phyloP scores from a whole-genome alignment of 2,888 invertebrate genomes.

The Trachelus stipa region DNA sequence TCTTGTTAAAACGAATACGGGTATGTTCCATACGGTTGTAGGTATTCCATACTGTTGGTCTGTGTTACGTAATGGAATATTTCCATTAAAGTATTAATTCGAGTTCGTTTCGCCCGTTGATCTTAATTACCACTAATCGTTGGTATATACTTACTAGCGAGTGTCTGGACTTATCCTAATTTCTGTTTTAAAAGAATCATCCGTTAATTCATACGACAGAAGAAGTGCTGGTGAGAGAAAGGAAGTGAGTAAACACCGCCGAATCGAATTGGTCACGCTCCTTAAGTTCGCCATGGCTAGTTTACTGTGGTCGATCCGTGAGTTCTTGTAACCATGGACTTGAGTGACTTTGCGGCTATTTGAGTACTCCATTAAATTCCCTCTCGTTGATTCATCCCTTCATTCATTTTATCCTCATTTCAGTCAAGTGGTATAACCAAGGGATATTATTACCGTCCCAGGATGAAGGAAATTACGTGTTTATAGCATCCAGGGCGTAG shows the following conservation, averaged over 20 bases:
- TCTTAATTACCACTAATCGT: not conserved
- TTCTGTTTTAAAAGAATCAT: not conserved
- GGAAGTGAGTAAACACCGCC: constrained; percentile 3
- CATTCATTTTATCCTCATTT: not conserved
- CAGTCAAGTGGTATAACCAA: not conserved
- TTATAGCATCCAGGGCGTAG: not conserved
- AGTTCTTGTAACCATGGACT: constrained; percentile 32
- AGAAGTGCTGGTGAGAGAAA: constrained; percentile 7
- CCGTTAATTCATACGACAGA: not conserved
- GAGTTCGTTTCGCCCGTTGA: not conserved
- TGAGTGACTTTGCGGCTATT: not conserved
- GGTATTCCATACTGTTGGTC: not conserved
- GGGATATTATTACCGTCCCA: not conserved
- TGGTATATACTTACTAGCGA: not conserved
- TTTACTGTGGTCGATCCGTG: constrained; percentile 50
- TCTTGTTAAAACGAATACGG: not conserved
- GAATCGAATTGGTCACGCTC: constrained; percentile 54
- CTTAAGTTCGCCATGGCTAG: constrained; percentile 52
- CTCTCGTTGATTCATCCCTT: not conserved
- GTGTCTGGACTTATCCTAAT: not conserved
- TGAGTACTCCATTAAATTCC: not conserved
- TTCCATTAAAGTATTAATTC: not conserved
- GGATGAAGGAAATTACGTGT: not conserved
- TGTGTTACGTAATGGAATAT: not conserved
- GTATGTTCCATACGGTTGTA: not conserved